These are phyloP conservation scores for Sphyrna mokarran DNA, from an alignment of 2,113 vertebrate species.

Conservation along the genomic window DNA sequence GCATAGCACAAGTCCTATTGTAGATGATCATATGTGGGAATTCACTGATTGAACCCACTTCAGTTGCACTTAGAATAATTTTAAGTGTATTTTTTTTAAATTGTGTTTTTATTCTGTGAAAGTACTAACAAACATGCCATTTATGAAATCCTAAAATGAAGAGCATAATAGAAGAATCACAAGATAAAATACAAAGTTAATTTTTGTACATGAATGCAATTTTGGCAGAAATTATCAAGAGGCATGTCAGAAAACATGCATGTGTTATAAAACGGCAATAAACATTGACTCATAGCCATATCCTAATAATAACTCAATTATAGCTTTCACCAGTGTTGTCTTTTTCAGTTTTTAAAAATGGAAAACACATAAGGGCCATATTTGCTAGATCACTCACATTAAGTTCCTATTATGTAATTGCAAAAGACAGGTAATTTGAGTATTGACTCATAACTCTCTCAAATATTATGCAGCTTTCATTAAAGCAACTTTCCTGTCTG, in stretches of 20 bases:
- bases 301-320: not conserved
- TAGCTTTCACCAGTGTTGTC: not conserved
- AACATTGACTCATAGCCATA: not conserved
- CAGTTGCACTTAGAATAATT: not conserved
- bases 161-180: not conserved
- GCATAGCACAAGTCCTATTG: not conserved
- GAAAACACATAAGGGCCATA: not conserved
- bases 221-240: not conserved
- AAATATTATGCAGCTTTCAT: not conserved
- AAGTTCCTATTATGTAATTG: not conserved
- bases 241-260: not conserved
- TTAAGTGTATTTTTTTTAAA: not conserved
- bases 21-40: not conserved
- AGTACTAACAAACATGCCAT: not conserved
- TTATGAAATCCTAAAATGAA: not conserved
- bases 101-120: not conserved
- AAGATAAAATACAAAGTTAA: not conserved
- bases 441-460: not conserved
- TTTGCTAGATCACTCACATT: not conserved
- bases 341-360: not conserved
- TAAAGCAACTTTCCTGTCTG: not conserved
- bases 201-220: not conserved
- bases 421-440: not conserved
- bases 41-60: not conserved
- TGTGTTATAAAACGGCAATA: not conserved